These are phyloP conservation scores for Pangasius mekongensis DNA, from an alignment of 2,797 vertebrate species.

Conservation along the genomic window DNA sequence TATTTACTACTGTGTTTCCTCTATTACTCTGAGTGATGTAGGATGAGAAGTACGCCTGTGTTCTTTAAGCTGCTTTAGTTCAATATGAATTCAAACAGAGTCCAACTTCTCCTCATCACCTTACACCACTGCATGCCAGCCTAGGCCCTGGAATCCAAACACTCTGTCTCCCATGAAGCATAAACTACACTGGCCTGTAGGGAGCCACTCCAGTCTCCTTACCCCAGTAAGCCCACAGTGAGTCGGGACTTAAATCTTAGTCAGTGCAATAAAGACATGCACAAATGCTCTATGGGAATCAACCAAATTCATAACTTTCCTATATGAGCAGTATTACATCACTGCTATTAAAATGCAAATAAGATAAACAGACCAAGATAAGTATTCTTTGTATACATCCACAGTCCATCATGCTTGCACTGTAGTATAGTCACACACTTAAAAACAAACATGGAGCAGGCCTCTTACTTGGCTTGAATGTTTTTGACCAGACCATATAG, in stretches of 20 bases:
- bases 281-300: slow-evolving; percentile 20
- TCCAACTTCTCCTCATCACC: slow-evolving; percentile 41
- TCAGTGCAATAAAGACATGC: slow-evolving; percentile 1
- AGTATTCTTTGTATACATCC: background rate
- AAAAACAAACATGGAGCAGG: slow-evolving; percentile 52
- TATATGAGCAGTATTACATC: background rate
- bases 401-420: slow-evolving; percentile 26
- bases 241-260: background rate
- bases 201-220: slow-evolving; percentile 27
- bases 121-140: slow-evolving; percentile 44
- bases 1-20: slow-evolving; percentile 1
- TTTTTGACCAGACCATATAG: slow-evolving; percentile 52
- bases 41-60: slow-evolving; percentile 45
- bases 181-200: slow-evolving; percentile 35
- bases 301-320: background rate
- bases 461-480: slow-evolving; percentile 49
- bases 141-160: slow-evolving; percentile 53
- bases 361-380: background rate
- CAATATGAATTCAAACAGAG: slow-evolving; percentile 39
- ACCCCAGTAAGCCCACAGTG: slow-evolving; percentile 20
- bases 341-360: background rate
- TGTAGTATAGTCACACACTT: background rate
- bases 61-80: background rate
- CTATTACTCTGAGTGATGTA: slow-evolving; percentile 20
- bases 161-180: slow-evolving; percentile 39